Conservation (phyloP, 2,888 invertebrate genomes). For the Pristionchus arcanus region DNA sequence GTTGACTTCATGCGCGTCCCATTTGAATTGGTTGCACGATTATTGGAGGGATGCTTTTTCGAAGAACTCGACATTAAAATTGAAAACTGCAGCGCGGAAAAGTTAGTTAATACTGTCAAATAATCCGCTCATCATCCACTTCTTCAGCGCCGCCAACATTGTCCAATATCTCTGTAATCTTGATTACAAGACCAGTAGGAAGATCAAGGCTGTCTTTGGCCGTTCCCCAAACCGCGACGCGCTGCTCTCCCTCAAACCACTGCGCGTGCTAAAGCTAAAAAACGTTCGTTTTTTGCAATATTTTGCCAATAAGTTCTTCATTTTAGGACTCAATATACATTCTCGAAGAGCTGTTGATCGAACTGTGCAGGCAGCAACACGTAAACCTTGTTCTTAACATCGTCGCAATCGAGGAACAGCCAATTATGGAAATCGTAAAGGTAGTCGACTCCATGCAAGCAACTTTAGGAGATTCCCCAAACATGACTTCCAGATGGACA, state of each 20-base stretch:
- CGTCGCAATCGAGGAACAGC: too few relatives aligned
- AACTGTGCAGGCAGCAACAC: too few relatives aligned
- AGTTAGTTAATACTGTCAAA: neutral
- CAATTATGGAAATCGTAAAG: too few relatives aligned
- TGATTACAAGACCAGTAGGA: neutral
- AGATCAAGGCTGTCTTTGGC: neutral
- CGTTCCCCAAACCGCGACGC: neutral
- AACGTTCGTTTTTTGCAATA: too few relatives aligned
- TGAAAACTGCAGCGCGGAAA: neutral
- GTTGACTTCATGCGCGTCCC: neutral
- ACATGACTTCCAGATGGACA: too few relatives aligned
- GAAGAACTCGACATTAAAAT: neutral
- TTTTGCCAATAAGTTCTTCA: too few relatives aligned
- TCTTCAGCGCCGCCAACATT: too few relatives aligned
- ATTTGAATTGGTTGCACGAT: neutral
- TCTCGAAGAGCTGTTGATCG: too few relatives aligned
- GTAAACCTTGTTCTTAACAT: too few relatives aligned
- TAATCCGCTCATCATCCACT: neutral
- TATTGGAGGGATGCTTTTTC: neutral
- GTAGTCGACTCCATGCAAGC: too few relatives aligned
- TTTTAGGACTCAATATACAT: too few relatives aligned
- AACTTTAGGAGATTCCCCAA: too few relatives aligned
- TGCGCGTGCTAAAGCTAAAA: neutral
- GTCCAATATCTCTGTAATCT: neutral
- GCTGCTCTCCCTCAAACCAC: neutral